These are phyloP conservation scores for Cephus pygmeus DNA, from an alignment of 2,888 invertebrate species.

Conservation along the genomic window DNA sequence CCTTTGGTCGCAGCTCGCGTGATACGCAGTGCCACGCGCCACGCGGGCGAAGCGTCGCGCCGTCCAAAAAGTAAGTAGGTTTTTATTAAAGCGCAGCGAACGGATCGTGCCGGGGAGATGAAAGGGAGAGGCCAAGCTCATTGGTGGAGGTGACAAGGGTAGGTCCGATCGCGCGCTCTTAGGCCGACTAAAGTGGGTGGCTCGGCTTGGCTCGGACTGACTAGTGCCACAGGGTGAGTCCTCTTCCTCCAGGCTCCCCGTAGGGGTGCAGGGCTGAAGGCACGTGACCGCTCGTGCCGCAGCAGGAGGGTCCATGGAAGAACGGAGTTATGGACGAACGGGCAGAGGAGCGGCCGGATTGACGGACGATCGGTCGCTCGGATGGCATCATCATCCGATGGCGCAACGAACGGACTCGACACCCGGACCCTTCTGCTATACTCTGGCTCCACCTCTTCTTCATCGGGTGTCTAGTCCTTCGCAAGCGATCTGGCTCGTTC, in stretches of 20 bases:
- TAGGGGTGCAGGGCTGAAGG: slow-evolving; percentile 8
- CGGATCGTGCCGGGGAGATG: slow-evolving; percentile 31
- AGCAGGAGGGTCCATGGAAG: slow-evolving; percentile 43
- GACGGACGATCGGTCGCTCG: slow-evolving; percentile 47
- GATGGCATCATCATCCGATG: slow-evolving; percentile 49
- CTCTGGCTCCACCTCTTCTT: slow-evolving; percentile 13
- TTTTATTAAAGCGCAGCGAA: slow-evolving; percentile 48
- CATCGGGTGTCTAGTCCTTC: background rate
- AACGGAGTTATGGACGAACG: slow-evolving; percentile 32
- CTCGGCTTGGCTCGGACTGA: background rate
- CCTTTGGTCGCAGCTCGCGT: background rate
- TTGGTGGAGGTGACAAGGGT: slow-evolving; percentile 54
- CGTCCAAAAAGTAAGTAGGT: slow-evolving; percentile 42
- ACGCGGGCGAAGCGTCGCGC: slow-evolving; percentile 16
- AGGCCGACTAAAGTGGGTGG: slow-evolving; percentile 11
- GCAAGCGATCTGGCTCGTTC: background rate
- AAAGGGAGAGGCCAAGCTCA: slow-evolving; percentile 39
- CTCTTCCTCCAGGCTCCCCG: background rate
- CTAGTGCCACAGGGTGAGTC: background rate
- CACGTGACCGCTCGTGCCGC: slow-evolving; percentile 26
- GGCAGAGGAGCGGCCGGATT: slow-evolving; percentile 36
- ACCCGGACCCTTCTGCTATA: slow-evolving; percentile 2
- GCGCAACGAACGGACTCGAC: slow-evolving; percentile 16
- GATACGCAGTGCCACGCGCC: background rate
- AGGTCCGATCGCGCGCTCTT: slow-evolving; percentile 28